Evolutionary conservation across 2,797 vertebrate genomes (phyloP), one percentile per base, ranked within the genome.

Genomic region (Anguilla marmorata): DNA sequence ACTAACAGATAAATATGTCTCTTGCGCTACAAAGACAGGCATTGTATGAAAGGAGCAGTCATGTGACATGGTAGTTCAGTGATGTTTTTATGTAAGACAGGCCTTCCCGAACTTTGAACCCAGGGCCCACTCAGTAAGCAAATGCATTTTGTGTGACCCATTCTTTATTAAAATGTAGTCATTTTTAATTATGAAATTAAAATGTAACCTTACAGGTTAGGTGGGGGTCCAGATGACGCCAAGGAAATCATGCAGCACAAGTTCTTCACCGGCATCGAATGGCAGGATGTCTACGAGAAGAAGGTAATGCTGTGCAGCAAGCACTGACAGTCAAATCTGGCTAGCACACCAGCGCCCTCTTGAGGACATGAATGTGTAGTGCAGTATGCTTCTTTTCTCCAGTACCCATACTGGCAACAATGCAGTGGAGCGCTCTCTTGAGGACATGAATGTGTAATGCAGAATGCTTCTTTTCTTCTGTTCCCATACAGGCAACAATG

Each of bases 161-260:
- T 79, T 37, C 33, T 21, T 19, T 79, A 45, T 79, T 79, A 16
- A 41, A 79, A 79, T 45, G 74, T 19, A 16, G 63, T 27, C 8
- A 27, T 69, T n/a, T 69, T 69, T 11, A 69, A 69, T 27, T 58
- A 58, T 58, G 56, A 14, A 58, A 58, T 58, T 58, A 21, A 58
- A 58, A 58, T 58, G 56, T 19, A 19, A 3, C 16, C 84, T 63
- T 89, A 30, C 94, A 99, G 98, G 96, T 98, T 99, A 93, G 98
- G 98, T 2, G 98, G 98, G 0, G 98, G 98, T 85, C 93, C 97
- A 0, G 97, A 98, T 84, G 98, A 99, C 2, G 98, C 98, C 82
- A 99, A 99, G 95, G 98, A 99, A 94, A 98, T 99, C 92, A 99
- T 99, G 98, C 97, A 97, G 94, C 98, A 99, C 95, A 98, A 97